Evolutionary conservation across 30 jellyfish, hydroid and myxozoan genomes (phyloP), one percentile per base, ranked within the genome.

Genomic region (Turritopsis dohrnii): DNA sequence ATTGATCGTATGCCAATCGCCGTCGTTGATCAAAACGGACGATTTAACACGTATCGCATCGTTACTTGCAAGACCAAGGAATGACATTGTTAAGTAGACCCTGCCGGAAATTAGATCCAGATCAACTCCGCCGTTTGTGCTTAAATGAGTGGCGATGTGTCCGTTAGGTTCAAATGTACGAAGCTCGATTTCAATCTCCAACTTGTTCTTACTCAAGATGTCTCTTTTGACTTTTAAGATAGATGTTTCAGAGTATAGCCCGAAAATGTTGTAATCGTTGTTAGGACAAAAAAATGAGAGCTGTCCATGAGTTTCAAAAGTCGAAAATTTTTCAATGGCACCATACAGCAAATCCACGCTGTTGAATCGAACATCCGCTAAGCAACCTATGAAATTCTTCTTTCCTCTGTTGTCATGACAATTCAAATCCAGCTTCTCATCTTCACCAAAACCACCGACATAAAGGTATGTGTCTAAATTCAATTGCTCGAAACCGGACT

Each of bases 161-260:
- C 96, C 94, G 73, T 90, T 94, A 30, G 94, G 95, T 66, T 94
- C 96, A 52, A 87, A 94, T 16, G 99, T 94, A 65, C 99, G 92
- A 17, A 94, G 60, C 66, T 79, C 74, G 1, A 87, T 22, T 28
- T 94, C 84, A 16, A 94, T 29, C 52, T 24, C 65, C 52, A 89
- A 66, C 31, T 84, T 88, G 27, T 83, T 87, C 18, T 83, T 65
- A 22, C 71, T 52, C 9, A 66, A 72, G 60, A 81, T 87, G 29
- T 72, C n/a, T 21, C 97, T 41, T 30, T 79, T 71, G 22, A 89
- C 69, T 16, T 28, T 85, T 31, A 94, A 69, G 65, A 52, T 74
- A 8, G 96, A 88, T 24, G 83, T 71, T 76, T 88, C 75, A 21
- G 52, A 65, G 0, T 20, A 65, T 60, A 94, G 89, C 52, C 96